phyloP scores from a whole-genome alignment of 1,140 invertebrate species.

The Himalopsyche phryganea region DNA sequence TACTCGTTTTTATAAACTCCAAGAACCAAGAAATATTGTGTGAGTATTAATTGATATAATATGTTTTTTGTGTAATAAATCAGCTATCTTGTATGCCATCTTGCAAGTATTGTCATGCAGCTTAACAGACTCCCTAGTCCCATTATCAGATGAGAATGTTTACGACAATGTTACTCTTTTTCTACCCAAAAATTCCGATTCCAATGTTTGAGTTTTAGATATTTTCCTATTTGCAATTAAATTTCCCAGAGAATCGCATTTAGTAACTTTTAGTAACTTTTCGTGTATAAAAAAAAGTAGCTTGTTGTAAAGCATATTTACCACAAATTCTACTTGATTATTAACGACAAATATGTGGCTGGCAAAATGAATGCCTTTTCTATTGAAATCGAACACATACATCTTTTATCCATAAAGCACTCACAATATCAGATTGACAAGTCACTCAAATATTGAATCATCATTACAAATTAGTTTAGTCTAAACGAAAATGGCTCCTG shows the following conservation, averaged over 20 bases:
- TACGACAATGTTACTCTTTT: not conserved
- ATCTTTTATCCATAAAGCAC: too few relatives aligned
- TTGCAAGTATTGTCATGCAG: constrained; percentile 17
- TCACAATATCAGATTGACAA: too few relatives aligned
- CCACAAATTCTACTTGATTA: too few relatives aligned
- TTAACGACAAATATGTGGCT: too few relatives aligned
- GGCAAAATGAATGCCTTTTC: too few relatives aligned
- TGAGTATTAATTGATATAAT: constrained; percentile 55
- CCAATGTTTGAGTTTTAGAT: not conserved
- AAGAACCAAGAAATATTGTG: constrained; percentile 85
- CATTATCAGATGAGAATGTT: not conserved
- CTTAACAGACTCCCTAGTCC: not conserved
- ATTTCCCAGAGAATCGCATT: not conserved
- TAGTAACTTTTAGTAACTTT: too few relatives aligned
- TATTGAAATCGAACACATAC: too few relatives aligned
- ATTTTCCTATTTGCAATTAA: not conserved
- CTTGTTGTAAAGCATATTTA: too few relatives aligned
- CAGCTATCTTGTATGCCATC: not conserved
- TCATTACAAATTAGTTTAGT: too few relatives aligned
- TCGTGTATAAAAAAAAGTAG: too few relatives aligned
- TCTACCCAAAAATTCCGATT: not conserved
- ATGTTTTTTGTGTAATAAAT: not conserved
- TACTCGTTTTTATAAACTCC: constrained; percentile 79
- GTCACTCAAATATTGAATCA: too few relatives aligned
- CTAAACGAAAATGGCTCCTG: too few relatives aligned